Conservation (phyloP, 2,113 vertebrate species). For the Cynopterus brachyotis region DNA sequence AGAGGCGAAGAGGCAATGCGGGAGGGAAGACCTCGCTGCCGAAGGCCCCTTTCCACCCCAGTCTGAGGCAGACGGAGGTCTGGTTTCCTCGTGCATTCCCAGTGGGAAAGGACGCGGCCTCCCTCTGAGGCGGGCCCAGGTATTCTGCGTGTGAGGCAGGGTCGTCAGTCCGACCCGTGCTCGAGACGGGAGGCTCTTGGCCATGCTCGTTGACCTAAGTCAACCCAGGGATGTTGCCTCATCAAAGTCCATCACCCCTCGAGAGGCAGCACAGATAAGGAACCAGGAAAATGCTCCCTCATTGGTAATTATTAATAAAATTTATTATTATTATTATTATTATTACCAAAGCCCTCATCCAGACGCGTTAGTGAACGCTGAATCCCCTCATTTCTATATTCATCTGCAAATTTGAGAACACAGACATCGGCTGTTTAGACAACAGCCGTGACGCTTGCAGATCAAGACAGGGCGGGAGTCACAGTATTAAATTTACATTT, state of each 20-base stretch:
- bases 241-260: rapidly evolving
- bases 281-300: neutral
- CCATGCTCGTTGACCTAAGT: neutral
- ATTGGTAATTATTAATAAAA: no score
- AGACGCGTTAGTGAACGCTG: neutral
- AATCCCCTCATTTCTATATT: neutral
- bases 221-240: rapidly evolving
- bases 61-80: no score
- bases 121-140: rapidly evolving
- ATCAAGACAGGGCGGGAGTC: neutral
- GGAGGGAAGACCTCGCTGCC: neutral
- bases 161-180: rapidly evolving
- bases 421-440: neutral
- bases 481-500: neutral
- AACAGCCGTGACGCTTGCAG: neutral
- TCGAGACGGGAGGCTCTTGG: rapidly evolving
- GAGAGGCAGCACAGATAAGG: neutral
- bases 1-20: no score
- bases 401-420: neutral
- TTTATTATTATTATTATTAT: no score
- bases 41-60: rapidly evolving
- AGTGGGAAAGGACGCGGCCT: no score
- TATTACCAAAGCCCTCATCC: neutral
- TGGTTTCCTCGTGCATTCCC: no score
- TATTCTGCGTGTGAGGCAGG: neutral